These are phyloP conservation scores for Oxygymnocypris stewartii DNA, from an alignment of 2,113 vertebrate genomes.

Conservation along the genomic window DNA sequence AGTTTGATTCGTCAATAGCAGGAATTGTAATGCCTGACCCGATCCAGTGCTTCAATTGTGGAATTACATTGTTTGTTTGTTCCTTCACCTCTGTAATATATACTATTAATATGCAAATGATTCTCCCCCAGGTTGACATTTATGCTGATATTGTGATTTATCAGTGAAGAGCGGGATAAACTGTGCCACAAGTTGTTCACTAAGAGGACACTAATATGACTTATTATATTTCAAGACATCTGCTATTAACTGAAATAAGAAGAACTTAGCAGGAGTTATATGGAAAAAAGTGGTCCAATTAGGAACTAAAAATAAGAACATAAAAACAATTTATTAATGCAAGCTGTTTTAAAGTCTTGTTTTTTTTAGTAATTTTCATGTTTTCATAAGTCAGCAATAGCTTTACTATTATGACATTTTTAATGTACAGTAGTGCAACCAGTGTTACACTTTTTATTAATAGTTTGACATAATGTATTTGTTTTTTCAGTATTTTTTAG, in stretches of 20 bases:
- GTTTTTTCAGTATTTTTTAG: too few species aligned
- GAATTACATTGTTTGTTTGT: conserved; percentile 64
- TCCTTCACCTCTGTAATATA: background rate
- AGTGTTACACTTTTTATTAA: background rate
- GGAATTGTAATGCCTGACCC: conserved; percentile 59
- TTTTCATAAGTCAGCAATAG: background rate
- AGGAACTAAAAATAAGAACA: background rate
- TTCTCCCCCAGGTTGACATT: background rate
- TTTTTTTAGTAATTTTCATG: background rate
- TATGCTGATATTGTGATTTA: background rate
- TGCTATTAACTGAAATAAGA: background rate
- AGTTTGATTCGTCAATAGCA: conserved; percentile 74
- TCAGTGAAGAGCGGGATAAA: background rate
- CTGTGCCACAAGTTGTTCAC: background rate
- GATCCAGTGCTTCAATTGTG: conserved; percentile 62
- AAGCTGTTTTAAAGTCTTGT: background rate
- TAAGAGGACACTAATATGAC: background rate
- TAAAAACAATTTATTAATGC: background rate
- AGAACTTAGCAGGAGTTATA: background rate
- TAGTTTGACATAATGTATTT: background rate
- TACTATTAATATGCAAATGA: conserved; percentile 33
- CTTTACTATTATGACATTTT: background rate
- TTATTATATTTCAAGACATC: background rate
- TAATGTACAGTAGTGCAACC: background rate
- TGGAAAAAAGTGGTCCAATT: background rate